Evolutionary conservation across 2,888 invertebrate genomes (phyloP).

Genomic region (Lissonota sp.): DNA sequence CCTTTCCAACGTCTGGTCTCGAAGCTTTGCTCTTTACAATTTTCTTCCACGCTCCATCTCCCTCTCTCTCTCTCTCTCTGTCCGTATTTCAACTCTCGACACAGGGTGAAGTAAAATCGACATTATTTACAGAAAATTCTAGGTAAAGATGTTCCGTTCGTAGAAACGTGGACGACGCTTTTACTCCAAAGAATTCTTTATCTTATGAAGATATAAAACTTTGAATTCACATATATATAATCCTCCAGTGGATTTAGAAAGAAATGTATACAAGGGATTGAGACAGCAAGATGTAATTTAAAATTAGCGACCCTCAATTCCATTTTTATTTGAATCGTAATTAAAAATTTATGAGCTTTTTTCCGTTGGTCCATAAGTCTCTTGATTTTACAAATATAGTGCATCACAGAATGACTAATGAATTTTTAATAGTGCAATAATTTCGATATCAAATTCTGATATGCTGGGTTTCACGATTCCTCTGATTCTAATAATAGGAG

Average conservation of each 20-base stretch:
- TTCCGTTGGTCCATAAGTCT: no score
- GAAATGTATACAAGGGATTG: conserved; percentile 24
- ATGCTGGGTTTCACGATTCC: no score
- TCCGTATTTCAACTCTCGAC: neutral
- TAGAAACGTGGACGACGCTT: conserved; percentile 38
- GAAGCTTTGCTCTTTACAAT: conserved; percentile 5
- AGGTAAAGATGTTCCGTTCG: conserved; percentile 53
- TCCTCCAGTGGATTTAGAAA: conserved; percentile 9
- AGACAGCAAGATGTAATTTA: no score
- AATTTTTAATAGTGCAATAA: no score
- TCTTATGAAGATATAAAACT: conserved; percentile 1
- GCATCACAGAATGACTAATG: no score
- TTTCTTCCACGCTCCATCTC: neutral
- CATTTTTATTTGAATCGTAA: no score
- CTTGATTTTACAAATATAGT: no score
- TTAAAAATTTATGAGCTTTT: no score
- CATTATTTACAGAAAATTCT: conserved; percentile 59
- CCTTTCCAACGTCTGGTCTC: conserved; percentile 46
- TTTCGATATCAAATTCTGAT: no score
- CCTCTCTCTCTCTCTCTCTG: neutral
- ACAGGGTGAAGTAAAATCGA: conserved; percentile 42
- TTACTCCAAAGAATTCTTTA: conserved; percentile 13
- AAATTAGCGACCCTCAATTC: no score
- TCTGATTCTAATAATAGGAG: no score
- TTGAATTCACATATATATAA: conserved; percentile 7